Conservation (phyloP, 1,140 invertebrate genomes). For the Cardiocondyla obscurior region DNA sequence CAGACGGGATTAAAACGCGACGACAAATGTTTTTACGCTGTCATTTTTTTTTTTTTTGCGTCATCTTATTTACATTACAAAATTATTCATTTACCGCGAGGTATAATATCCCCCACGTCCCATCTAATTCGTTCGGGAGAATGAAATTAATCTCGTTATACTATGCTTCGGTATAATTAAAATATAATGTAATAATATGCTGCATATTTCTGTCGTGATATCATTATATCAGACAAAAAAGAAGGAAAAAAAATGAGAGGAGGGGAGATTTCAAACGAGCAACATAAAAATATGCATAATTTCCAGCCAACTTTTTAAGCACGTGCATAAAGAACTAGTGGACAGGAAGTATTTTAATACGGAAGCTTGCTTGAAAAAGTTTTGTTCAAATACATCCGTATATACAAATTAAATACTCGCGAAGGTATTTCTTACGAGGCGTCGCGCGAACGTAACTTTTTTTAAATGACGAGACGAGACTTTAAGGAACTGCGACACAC, state of each 20-base stretch:
- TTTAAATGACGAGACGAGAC: neutral
- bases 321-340: neutral
- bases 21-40: conserved; percentile 25
- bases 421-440: neutral
- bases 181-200: conserved; percentile 5
- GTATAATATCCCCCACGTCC: neutral
- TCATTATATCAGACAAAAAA: conserved; percentile 8
- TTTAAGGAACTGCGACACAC: neutral
- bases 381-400: too few species aligned
- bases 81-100: conserved; percentile 17
- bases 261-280: neutral
- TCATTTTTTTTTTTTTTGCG: too few species aligned
- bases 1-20: conserved; percentile 16
- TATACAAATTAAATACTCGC: neutral
- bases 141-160: neutral
- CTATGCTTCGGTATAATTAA: neutral
- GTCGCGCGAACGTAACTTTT: neutral
- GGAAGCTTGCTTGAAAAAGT: neutral
- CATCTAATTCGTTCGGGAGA: neutral
- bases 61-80: conserved; percentile 14
- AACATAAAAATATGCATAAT: neutral
- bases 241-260: too few species aligned
- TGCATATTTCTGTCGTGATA: neutral
- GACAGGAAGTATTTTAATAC: conserved; percentile 10
- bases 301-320: neutral